Evolutionary conservation across 2,113 vertebrate genomes (phyloP).

Genomic region (Ibidorhyncha struthersii): DNA sequence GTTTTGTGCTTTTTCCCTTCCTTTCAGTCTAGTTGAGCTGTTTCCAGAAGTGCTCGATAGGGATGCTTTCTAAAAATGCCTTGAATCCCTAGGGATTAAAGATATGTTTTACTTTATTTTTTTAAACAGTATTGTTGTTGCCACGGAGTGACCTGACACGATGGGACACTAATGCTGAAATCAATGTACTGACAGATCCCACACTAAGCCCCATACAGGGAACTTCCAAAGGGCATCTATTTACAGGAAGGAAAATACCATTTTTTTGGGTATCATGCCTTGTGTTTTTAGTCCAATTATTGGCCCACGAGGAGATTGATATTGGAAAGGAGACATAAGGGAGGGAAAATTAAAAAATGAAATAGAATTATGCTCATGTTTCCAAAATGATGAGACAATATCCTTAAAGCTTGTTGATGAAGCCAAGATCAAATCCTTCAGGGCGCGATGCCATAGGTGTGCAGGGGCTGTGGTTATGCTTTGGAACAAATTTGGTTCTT

Average conservation of each 20-base stretch:
- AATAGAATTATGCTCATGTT: accelerated
- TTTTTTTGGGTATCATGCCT: background rate
- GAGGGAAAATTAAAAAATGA: background rate
- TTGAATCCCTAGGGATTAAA: background rate
- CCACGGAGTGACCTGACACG: background rate
- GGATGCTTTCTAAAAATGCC: background rate
- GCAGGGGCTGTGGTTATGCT: background rate
- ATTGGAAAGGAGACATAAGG: background rate
- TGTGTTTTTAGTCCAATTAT: background rate
- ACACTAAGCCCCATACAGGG: background rate
- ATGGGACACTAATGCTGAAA: background rate
- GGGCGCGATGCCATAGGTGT: background rate
- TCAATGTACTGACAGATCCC: background rate
- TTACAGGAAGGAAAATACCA: background rate
- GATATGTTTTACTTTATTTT: accelerated
- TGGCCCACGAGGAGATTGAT: background rate
- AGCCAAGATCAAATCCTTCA: background rate
- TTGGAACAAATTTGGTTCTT: background rate
- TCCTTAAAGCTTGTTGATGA: background rate
- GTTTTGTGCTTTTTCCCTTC: background rate
- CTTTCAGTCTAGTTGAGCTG: background rate
- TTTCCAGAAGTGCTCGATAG: background rate
- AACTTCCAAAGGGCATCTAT: background rate
- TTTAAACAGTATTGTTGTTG: background rate
- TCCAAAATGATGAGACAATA: background rate